Conservation (phyloP, 2,888 invertebrate genomes). For the Oscheius onirici region DNA sequence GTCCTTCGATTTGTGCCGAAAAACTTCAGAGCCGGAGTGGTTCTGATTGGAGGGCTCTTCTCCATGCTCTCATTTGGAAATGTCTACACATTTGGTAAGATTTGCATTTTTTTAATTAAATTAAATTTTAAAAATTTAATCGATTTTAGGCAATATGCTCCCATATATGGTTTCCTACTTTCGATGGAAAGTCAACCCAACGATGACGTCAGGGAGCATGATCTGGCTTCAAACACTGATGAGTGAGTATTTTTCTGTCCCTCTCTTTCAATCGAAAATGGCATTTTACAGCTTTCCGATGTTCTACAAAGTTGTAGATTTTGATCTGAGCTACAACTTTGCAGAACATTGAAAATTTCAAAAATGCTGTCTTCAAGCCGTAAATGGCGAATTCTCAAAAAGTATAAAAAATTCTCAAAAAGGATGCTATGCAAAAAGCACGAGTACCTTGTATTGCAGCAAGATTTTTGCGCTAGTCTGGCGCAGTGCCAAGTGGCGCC, state of each 20-base stretch:
- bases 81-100: slow-evolving; percentile 69
- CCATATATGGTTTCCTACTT: slow-evolving; percentile 70
- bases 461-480: no score
- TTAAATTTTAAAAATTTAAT: no score
- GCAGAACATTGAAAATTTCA: no score
- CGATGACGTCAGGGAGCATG: slow-evolving; percentile 60
- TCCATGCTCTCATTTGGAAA: slow-evolving; percentile 64
- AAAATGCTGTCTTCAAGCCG: no score
- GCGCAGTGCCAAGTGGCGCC: no score
- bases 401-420: no score
- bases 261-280: no score
- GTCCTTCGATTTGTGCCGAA: slow-evolving; percentile 55
- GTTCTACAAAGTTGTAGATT: not conserved
- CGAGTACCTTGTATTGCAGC: no score
- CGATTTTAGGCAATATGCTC: slow-evolving; percentile 64
- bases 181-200: slow-evolving; percentile 66
- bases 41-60: slow-evolving; percentile 61
- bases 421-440: no score
- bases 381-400: no score
- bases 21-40: slow-evolving; percentile 50
- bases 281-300: no score
- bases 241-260: slow-evolving; percentile 45
- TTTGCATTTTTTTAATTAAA: not conserved
- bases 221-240: slow-evolving; percentile 68
- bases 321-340: no score